Conservation (phyloP, 2,113 vertebrate species). For the Osmerus eperlanus region DNA sequence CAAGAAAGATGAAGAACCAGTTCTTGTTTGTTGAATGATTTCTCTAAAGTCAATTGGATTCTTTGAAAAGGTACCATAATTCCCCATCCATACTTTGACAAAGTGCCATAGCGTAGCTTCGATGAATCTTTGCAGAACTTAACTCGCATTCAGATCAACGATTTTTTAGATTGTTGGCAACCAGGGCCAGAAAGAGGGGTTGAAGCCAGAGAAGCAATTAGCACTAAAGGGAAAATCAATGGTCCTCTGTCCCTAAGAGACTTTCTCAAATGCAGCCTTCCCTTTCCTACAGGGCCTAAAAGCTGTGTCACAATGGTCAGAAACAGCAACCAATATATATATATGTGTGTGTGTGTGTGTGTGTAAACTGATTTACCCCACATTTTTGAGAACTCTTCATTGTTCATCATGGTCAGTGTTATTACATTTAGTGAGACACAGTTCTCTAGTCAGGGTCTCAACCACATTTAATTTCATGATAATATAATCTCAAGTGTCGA, state of each 20-base stretch:
- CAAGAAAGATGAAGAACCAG: no score
- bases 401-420: slow-evolving; percentile 21
- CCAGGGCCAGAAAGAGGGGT: slow-evolving; percentile 53
- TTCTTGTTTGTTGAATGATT: not conserved
- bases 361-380: no score
- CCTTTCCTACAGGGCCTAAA: slow-evolving; percentile 69
- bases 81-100: not conserved
- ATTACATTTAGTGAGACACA: not conserved
- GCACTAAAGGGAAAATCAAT: slow-evolving; percentile 85
- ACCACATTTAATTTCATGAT: not conserved
- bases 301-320: slow-evolving; percentile 39
- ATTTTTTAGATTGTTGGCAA: slow-evolving; percentile 28
- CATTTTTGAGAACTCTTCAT: slow-evolving; percentile 48
- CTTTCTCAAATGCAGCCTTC: slow-evolving; percentile 77
- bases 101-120: not conserved
- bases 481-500: no score
- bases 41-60: not conserved
- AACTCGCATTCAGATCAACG: slow-evolving; percentile 7
- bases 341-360: slow-evolving; percentile 34
- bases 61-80: not conserved
- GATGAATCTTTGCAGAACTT: not conserved
- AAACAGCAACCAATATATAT: slow-evolving; percentile 34
- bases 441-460: not conserved
- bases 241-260: slow-evolving; percentile 70
- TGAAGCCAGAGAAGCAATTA: slow-evolving; percentile 78